Evolutionary conservation across 2,888 invertebrate genomes (phyloP).

Genomic region (Galerucella nymphaeae): DNA sequence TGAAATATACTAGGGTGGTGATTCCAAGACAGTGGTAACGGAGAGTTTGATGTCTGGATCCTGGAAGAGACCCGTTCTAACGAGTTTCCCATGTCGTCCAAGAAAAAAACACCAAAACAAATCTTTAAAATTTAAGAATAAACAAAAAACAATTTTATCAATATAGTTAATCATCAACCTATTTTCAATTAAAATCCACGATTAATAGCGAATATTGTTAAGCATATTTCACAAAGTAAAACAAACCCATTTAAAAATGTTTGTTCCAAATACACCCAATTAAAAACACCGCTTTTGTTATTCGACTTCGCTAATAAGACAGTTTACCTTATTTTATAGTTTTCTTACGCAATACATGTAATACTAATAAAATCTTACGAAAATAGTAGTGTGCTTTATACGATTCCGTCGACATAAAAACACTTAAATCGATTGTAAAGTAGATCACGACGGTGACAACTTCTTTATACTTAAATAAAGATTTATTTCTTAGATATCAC

Average conservation of each 20-base stretch:
- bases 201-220: too few species aligned
- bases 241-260: neutral
- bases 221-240: too few species aligned
- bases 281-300: slow-evolving; percentile 24
- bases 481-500: neutral
- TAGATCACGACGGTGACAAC: neutral
- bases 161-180: too few species aligned
- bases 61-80: too few species aligned
- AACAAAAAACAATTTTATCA: too few species aligned
- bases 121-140: too few species aligned
- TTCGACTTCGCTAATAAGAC: slow-evolving; percentile 26
- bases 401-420: neutral
- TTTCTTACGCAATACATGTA: slow-evolving; percentile 23
- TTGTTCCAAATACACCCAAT: slow-evolving; percentile 26
- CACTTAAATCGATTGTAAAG: neutral
- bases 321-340: slow-evolving; percentile 25
- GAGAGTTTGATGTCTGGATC: too few species aligned
- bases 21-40: too few species aligned
- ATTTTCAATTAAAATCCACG: too few species aligned
- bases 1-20: too few species aligned
- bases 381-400: slow-evolving; percentile 2
- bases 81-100: too few species aligned
- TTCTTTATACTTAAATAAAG: neutral
- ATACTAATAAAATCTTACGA: slow-evolving; percentile 25
- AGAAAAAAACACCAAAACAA: too few species aligned